Evolutionary conservation across 2,888 invertebrate genomes (phyloP).

Genomic region (Nemoura dubitans): DNA sequence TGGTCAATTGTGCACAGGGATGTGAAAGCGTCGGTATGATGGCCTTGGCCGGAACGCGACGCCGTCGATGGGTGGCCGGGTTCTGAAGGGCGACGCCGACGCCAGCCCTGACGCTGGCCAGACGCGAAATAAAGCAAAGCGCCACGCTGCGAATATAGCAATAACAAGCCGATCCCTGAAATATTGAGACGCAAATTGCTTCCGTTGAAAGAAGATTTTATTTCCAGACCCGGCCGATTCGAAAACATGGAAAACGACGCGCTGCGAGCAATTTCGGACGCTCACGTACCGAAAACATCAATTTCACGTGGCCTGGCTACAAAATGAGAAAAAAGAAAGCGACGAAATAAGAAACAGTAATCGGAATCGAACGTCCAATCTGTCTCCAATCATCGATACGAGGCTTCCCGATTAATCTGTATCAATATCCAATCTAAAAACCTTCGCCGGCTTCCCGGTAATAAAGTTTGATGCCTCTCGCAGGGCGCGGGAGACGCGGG

Average conservation of each 20-base stretch:
- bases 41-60: neutral
- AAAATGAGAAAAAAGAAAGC: neutral
- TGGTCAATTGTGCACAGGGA: neutral
- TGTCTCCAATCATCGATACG: neutral
- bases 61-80: neutral
- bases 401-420: slow-evolving; percentile 12
- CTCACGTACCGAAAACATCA: neutral
- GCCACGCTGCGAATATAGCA: neutral
- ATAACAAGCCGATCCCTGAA: neutral
- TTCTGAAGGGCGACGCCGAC: neutral
- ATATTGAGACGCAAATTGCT: neutral
- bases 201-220: neutral
- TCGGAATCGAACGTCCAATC: slow-evolving; percentile 4
- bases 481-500: neutral
- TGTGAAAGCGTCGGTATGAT: neutral
- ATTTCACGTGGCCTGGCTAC: neutral
- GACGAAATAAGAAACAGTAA: neutral
- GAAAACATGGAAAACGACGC: neutral
- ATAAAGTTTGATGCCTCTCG: neutral
- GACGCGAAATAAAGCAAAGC: neutral
- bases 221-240: neutral
- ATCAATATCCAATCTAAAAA: slow-evolving; percentile 9
- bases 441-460: slow-evolving; percentile 12
- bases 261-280: neutral
- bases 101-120: neutral